Evolutionary conservation across 2,888 invertebrate genomes (phyloP).

Genomic region (Coenonympha arcania): DNA sequence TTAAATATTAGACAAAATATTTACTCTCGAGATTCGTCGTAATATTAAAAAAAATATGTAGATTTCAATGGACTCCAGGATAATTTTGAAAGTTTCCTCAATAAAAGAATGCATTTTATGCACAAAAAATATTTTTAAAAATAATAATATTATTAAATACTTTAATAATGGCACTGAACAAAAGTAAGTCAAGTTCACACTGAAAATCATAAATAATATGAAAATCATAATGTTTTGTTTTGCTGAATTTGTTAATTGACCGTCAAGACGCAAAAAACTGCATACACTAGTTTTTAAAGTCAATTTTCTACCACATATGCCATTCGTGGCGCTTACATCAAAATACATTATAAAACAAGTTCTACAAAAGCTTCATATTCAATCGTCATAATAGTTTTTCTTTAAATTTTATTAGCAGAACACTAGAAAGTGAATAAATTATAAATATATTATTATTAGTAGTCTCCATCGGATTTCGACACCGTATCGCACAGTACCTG

Average conservation of each 20-base stretch:
- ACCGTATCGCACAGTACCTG: no score
- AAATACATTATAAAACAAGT: background rate
- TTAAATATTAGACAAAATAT: conserved; percentile 37
- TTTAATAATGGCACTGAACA: conserved; percentile 69
- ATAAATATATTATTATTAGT: no score
- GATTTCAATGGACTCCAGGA: conserved; percentile 38
- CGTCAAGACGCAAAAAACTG: conserved; percentile 54
- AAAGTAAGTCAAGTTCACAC: conserved; percentile 53
- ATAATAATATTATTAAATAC: conserved; percentile 71
- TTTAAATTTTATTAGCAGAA: background rate
- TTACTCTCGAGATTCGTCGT: conserved; percentile 63
- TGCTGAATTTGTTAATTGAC: conserved; percentile 46
- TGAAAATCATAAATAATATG: conserved; percentile 40
- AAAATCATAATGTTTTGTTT: conserved; percentile 28
- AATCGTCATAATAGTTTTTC: background rate
- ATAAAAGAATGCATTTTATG: conserved; percentile 66
- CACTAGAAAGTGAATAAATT: no score
- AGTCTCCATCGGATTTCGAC: no score
- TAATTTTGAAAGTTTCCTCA: conserved; percentile 37
- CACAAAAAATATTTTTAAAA: conserved; percentile 66
- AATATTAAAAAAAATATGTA: conserved; percentile 38
- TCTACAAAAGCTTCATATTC: background rate
- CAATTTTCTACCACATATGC: conserved; percentile 3
- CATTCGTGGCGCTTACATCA: background rate
- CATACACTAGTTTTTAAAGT: conserved; percentile 26